Evolutionary conservation across 2,888 invertebrate species (phyloP).

Genomic region (Nemotelus pantherinus): DNA sequence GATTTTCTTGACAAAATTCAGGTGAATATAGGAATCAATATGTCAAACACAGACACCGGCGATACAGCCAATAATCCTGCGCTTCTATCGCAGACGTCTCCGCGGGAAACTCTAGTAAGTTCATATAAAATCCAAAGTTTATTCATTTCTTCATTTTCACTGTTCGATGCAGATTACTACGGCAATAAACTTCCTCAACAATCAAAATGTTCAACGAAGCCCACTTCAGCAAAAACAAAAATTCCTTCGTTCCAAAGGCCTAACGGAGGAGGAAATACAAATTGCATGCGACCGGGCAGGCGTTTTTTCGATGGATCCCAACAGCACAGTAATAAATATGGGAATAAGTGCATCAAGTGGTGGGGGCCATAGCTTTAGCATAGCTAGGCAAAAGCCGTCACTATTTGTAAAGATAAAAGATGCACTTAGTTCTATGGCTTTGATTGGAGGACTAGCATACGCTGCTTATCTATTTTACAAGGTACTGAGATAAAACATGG

Average conservation of each 20-base stretch:
- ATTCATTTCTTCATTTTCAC: not conserved
- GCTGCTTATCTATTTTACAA: slow-evolving; percentile 84
- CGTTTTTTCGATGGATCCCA: slow-evolving; percentile 61
- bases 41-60: slow-evolving; percentile 63
- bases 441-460: slow-evolving; percentile 82
- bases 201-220: slow-evolving; percentile 83
- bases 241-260: slow-evolving; percentile 80
- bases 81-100: not conserved
- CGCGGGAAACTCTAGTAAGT: slow-evolving; percentile 61
- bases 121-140: not conserved
- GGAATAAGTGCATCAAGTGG: slow-evolving; percentile 53
- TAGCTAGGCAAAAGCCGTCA: slow-evolving; percentile 57
- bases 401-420: slow-evolving; percentile 72
- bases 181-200: slow-evolving; percentile 85
- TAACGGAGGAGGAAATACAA: slow-evolving; percentile 79
- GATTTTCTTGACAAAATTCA: slow-evolving; percentile 58
- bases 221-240: slow-evolving; percentile 81
- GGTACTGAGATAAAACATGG: slow-evolving; percentile 65
- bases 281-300: slow-evolving; percentile 76
- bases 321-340: slow-evolving; percentile 61
- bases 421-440: slow-evolving; percentile 74
- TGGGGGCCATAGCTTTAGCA: slow-evolving; percentile 48
- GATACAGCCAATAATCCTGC: slow-evolving; percentile 54
- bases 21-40: slow-evolving; percentile 60
- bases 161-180: slow-evolving; percentile 75